Evolutionary conservation across 2,888 invertebrate species (phyloP), one percentile per base, ranked within the genome.

Genomic region (Timema cristinae): DNA sequence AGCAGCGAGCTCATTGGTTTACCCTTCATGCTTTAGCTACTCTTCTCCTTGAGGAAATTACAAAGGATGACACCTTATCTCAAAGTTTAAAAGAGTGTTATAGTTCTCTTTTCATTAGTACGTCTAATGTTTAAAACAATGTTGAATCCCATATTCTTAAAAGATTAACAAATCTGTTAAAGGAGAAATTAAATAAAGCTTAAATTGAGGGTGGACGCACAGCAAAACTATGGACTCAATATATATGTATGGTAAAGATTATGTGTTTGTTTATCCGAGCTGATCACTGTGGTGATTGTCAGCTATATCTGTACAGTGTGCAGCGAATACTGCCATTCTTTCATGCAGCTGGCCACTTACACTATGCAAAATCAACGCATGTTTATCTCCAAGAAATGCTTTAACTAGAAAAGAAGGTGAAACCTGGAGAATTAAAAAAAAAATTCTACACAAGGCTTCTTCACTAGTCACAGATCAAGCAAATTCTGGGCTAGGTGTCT

Each of bases 181-280:
- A 47, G 63, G 63, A 63, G 63, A 32, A 63, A 63, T 6, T 2
- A 32, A 63, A 63, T 32, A 63, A 63, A 11, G 16, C 32, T 7
- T 32, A 63, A 63, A 63, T 10, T 9, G 48, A 63, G 8, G 7
- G 63, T 63, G 63, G 32, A 10, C 63, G 63, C 16, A 63, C 63
- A 10, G 63, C 63, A 7, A 16, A 63, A 63, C 32, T 63, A 63
- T 63, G 63, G 63, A 6, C 7, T 63, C 63, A 63, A 48, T 63
- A 63, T 13, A 63, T 63, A 13, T 16, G 48, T 15, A 63, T 63
- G 63, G 16, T 6, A 7, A 63, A 63, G 47, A 63, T 16, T 63
- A 63, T 63, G 16, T 63, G 63, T 63, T 63, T 63, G 63, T 63
- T 63, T 63, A 63, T 63, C 16, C 63, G 63, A 63, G 63, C 16